A percentile compares a stretch with the other conserved stretches of the same genome.
These are phyloP conservation scores for Lithosia quadra DNA, from an alignment of 2,888 invertebrate genomes.

Conservation along the genomic window DNA sequence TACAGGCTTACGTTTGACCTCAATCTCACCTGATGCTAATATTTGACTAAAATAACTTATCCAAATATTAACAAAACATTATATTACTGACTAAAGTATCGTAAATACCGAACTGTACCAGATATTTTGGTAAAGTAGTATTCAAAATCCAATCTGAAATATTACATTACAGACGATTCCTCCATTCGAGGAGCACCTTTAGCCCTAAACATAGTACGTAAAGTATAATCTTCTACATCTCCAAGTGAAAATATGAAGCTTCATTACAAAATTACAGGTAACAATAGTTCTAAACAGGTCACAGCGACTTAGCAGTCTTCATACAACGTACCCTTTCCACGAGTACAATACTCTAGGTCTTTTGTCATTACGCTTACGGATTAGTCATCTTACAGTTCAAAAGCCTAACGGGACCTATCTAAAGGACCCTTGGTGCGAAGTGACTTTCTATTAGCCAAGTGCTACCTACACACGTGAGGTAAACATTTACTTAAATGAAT, in stretches of 20 bases:
- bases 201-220: neutral
- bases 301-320: too few relatives aligned
- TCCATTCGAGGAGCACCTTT: neutral
- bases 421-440: neutral
- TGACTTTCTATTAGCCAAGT: neutral
- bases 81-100: too few relatives aligned
- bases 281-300: slow-evolving; percentile 3
- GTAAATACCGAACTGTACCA: too few relatives aligned
- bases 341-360: neutral
- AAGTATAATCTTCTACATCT: neutral
- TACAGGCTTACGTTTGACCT: too few relatives aligned
- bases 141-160: neutral
- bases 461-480: neutral
- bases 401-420: neutral
- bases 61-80: too few relatives aligned
- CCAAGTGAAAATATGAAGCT: neutral
- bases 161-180: neutral
- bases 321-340: neutral
- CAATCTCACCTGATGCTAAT: too few relatives aligned
- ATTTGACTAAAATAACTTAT: too few relatives aligned
- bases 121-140: too few relatives aligned
- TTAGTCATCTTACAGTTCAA: neutral
- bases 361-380: neutral
- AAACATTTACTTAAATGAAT: neutral
- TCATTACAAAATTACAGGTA: neutral